phyloP scores from a whole-genome alignment of 92 coral and sea anemone genomes.

The Umimayanthus chanpuru region DNA sequence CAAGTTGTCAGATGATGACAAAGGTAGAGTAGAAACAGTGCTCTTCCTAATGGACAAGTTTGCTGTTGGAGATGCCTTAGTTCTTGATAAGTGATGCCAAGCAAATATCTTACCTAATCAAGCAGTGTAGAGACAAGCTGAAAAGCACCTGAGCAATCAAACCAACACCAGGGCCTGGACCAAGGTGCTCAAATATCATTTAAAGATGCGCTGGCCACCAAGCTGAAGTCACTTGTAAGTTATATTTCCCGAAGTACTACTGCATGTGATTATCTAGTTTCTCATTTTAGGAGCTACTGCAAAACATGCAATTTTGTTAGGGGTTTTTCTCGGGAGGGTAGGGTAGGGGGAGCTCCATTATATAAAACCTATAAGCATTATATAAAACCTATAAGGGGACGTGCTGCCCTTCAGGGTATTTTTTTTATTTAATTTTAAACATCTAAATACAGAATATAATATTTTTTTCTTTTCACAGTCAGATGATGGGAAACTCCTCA shows the following conservation, averaged over 20 bases:
- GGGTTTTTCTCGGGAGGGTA: no score
- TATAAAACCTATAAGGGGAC: no score
- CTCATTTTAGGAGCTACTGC: no score
- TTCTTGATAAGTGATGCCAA: slow-evolving; percentile 30
- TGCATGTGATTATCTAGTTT: no score
- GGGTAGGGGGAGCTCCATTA: no score
- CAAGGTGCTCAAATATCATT: slow-evolving; percentile 41
- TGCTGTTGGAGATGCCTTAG: slow-evolving; percentile 38
- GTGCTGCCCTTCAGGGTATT: no score
- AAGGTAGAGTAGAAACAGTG: slow-evolving; percentile 40
- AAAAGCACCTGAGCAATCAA: slow-evolving; percentile 13
- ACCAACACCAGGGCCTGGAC: slow-evolving; percentile 22
- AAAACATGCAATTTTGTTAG: no score
- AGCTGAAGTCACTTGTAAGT: neutral
- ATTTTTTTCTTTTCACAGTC: neutral
- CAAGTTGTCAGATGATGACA: slow-evolving; percentile 25
- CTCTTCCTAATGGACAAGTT: slow-evolving; percentile 54
- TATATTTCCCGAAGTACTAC: no score
- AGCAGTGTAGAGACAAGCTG: slow-evolving; percentile 44
- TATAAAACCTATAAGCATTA: no score
- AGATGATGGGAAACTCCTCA: slow-evolving; percentile 1
- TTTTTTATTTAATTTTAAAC: no score
- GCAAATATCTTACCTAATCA: slow-evolving; percentile 38
- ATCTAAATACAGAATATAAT: no score
- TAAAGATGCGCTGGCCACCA: slow-evolving; percentile 21